A percentile compares a stretch with the other conserved stretches of the same genome.
These are phyloP conservation scores for Bombus breviceps DNA, from an alignment of 1,140 invertebrate genomes.

Conservation along the genomic window DNA sequence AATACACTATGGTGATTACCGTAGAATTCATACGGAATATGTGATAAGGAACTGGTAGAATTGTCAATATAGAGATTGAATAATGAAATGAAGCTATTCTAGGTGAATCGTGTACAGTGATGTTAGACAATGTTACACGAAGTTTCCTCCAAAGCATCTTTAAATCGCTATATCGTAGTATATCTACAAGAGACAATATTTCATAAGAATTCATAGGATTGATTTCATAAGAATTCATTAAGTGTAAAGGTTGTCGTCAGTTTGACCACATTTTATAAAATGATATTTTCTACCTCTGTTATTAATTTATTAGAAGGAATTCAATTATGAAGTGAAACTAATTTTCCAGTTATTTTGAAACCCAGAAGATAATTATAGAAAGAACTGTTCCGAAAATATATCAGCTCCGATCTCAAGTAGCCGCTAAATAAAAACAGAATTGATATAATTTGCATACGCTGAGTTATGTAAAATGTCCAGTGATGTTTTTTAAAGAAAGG, in stretches of 20 bases:
- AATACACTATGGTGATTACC: background rate
- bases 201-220: background rate
- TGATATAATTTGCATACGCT: too few relatives aligned
- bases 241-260: rapidly evolving
- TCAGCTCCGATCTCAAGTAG: rapidly evolving
- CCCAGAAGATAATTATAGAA: too few relatives aligned
- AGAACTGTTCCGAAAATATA: rapidly evolving
- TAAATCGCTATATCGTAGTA: background rate
- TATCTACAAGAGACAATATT: background rate
- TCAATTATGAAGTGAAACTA: too few relatives aligned
- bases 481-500: rapidly evolving
- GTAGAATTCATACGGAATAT: background rate
- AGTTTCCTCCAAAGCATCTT: background rate
- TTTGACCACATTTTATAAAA: too few relatives aligned
- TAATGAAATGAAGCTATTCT: background rate
- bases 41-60: background rate
- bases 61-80: background rate
- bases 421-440: too few relatives aligned
- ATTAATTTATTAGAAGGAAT: too few relatives aligned
- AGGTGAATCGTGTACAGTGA: background rate
- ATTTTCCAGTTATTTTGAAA: too few relatives aligned
- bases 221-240: background rate
- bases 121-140: background rate
- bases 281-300: too few relatives aligned
- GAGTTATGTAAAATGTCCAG: too few relatives aligned